Conservation (phyloP, 1,140 invertebrate genomes). For the Panonychus citri region DNA sequence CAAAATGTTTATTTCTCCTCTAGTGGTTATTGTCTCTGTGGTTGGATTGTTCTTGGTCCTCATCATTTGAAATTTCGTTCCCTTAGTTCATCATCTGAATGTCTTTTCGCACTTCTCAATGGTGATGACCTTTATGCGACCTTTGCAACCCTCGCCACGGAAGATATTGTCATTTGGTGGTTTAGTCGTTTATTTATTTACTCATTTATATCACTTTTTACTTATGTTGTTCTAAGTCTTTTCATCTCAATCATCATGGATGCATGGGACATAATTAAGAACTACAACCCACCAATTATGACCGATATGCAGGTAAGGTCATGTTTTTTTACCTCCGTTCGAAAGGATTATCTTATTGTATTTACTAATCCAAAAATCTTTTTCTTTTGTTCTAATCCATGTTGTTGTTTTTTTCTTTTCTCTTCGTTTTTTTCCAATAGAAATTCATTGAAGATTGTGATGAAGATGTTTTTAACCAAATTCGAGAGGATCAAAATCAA, state of each 20-base stretch:
- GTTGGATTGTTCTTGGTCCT: conserved; percentile 89
- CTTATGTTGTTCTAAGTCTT: conserved; percentile 88
- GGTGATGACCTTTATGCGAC: conserved; percentile 36
- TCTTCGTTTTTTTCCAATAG: not conserved
- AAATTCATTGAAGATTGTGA: not conserved
- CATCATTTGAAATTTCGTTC: conserved; percentile 93
- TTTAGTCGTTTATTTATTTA: conserved; percentile 87
- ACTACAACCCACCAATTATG: not conserved
- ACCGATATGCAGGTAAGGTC: not conserved
- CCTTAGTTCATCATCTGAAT: conserved; percentile 64
- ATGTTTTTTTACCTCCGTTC: not conserved
- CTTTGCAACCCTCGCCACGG: conserved; percentile 69
- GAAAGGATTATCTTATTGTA: conserved; percentile 28
- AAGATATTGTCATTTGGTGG: conserved; percentile 63
- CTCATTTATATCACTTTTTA: conserved; percentile 83
- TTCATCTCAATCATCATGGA: conserved; percentile 99
- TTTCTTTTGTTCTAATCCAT: not conserved
- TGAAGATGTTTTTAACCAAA: not conserved
- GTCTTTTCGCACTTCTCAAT: conserved; percentile 31
- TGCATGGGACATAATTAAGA: conserved; percentile 76
- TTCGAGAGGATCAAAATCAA: too few species aligned
- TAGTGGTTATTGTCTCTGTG: conserved; percentile 86
- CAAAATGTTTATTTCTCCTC: conserved; percentile 29
- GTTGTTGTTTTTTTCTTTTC: not conserved
- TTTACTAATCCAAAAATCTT: not conserved